Base-by-base conservation (phyloP, 2,888 invertebrate species). In the Stegophylla sp. region DNA sequence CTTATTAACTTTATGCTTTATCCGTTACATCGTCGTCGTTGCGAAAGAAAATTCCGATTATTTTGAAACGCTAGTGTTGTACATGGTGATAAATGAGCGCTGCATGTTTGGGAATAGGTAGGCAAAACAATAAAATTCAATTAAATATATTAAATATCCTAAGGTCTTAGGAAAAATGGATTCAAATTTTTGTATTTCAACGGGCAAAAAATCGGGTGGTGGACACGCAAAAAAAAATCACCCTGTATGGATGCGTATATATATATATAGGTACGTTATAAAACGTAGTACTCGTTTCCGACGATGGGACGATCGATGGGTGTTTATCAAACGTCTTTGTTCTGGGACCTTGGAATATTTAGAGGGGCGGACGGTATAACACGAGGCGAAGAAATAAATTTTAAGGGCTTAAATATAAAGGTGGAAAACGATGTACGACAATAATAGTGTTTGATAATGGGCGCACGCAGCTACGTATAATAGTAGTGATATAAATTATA, bases 1-100 rank as follows among this genome's bases (percentile, higher is more conserved):
- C 34, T 3, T 7, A 34, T 5, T 5, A 34, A 34, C 34, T 34
- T 7, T 5, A 34, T 5, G 7, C 4, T 34, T 34, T 34, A 34
- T 34, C 34, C 4, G 34, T 34, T 34, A 7, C 34, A 7, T 7
- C 34, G 34, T n/a, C 20, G 53, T n/a, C 12, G 23, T 5, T 34
- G 7, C 13, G 23, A 41, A 20, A 15, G 43, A 66, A 66, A 67
- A 17, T 67, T 45, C 67, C 67, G 26, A 67, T 67, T 45, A 67
- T 67, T 66, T 67, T 26, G 26, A 67, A 67, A 67, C 26, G 17
- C 45, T 10, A 23, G 3, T 34, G 34, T 34, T 45, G 23, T 15
- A 45, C 45, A 61, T 28, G 28, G 45, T 67, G 45, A 45, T 26
- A 17, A 23, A 9, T 45, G 7, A 20, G 20, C 64, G 15, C 41